phyloP scores from a whole-genome alignment of 1,140 invertebrate species.

The Zaprionus ornatus region DNA sequence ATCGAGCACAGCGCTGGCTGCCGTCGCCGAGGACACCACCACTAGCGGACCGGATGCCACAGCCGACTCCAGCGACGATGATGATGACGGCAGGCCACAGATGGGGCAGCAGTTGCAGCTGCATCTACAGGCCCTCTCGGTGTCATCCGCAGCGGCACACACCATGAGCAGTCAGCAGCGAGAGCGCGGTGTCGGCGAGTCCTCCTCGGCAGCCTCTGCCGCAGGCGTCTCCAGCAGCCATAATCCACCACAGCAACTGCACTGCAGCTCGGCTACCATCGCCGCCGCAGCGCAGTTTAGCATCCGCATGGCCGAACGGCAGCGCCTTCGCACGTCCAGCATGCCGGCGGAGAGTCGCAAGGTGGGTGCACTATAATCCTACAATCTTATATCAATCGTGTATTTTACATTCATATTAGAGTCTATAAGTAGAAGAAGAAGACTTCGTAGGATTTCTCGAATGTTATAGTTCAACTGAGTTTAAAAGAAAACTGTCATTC shows the following conservation, averaged over 20 bases:
- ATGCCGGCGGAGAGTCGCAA: conserved; percentile 82
- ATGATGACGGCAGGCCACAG: conserved; percentile 3
- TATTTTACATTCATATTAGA: too few species aligned
- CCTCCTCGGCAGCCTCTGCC: conserved; percentile 27
- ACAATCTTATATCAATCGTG: too few species aligned
- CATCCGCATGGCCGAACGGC: conserved; percentile 57
- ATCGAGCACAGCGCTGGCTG: conserved; percentile 56
- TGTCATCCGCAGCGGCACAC: conserved; percentile 8
- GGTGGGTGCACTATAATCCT: conserved; percentile 49
- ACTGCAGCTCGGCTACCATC: conserved; percentile 51
- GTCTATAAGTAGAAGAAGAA: too few species aligned
- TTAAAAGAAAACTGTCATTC: too few species aligned
- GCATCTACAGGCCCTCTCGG: conserved; percentile 10
- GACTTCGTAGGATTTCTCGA: too few species aligned
- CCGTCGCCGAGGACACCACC: conserved; percentile 59
- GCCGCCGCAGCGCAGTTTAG: conserved; percentile 29
- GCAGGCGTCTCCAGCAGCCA: conserved; percentile 3
- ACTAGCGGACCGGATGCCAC: conserved; percentile 60
- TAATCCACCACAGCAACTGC: conserved; percentile 9
- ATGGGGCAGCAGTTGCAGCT: conserved; percentile 20
- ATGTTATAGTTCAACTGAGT: too few species aligned
- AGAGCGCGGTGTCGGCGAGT: conserved; percentile 63
- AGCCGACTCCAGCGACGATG: conserved; percentile 48
- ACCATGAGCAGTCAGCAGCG: conserved; percentile 36
- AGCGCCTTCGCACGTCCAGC: conserved; percentile 79